A percentile compares a stretch with the other conserved stretches of the same genome.
Conservation (phyloP, 1,140 invertebrate species). For the Thaumatotibia leucotreta region DNA sequence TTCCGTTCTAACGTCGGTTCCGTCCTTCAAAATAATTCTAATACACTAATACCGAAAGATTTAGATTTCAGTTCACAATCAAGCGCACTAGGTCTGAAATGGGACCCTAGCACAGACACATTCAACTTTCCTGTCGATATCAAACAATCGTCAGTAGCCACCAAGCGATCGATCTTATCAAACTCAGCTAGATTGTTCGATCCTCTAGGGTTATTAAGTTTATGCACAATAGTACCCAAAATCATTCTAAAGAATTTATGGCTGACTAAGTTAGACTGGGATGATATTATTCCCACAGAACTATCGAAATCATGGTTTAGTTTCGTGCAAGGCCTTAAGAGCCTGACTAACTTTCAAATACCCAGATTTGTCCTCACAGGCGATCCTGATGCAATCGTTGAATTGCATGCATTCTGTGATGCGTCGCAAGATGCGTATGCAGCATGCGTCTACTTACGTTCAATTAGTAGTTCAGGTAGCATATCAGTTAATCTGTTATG, state of each 20-base stretch:
- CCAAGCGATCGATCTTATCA: constrained; percentile 15
- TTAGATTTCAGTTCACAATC: constrained; percentile 12
- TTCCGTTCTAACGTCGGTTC: constrained; percentile 23
- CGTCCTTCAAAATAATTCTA: not conserved
- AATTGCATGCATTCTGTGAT: not conserved
- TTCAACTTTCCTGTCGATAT: constrained; percentile 28
- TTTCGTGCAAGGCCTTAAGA: not conserved
- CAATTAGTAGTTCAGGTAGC: not conserved
- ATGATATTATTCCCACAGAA: constrained; percentile 25
- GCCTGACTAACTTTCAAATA: constrained; percentile 6
- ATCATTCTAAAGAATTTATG: constrained; percentile 34
- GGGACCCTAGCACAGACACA: constrained; percentile 30
- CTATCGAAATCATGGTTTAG: not conserved
- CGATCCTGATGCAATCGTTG: not conserved
- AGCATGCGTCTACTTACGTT: constrained; percentile 31
- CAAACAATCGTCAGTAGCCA: not conserved
- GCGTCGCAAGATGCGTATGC: constrained; percentile 25
- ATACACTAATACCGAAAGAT: not conserved
- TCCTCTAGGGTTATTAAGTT: constrained; percentile 29
- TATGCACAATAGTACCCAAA: constrained; percentile 30
- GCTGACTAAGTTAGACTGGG: constrained; percentile 29
- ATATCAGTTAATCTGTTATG: not conserved
- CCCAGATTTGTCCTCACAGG: not conserved
- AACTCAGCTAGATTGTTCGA: constrained; percentile 20
- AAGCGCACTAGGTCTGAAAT: constrained; percentile 32